phyloP scores from a whole-genome alignment of 2,888 invertebrate genomes.

The Bursaphelenchus okinawaensis region DNA sequence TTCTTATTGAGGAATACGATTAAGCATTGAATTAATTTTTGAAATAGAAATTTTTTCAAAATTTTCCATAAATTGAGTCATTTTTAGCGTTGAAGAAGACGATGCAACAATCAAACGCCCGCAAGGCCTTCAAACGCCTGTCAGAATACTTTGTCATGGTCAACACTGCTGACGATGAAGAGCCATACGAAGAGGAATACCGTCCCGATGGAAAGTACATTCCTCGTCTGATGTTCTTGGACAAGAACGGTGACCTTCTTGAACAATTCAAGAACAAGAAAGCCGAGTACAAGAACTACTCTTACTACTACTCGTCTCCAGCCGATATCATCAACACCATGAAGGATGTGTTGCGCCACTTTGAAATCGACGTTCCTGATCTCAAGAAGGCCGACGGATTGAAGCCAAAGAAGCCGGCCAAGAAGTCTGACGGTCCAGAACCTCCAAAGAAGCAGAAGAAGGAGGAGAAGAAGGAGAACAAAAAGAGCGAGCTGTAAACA shows the following conservation, averaged over 20 bases:
- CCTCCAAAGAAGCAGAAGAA: conserved; percentile 34
- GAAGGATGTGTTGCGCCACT: conserved; percentile 52
- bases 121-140: conserved; percentile 55
- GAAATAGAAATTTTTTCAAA: no score
- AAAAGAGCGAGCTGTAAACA: conserved; percentile 33
- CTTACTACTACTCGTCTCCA: conserved; percentile 57
- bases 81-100: conserved; percentile 53
- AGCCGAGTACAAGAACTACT: conserved; percentile 57
- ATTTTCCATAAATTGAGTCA: no score
- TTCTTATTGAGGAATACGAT: no score
- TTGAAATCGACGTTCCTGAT: conserved; percentile 50
- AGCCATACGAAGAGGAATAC: conserved; percentile 56
- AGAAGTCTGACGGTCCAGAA: conserved; percentile 25
- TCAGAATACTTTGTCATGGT: conserved; percentile 60
- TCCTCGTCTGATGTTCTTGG: conserved; percentile 53
- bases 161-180: conserved; percentile 61
- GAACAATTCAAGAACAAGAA: conserved; percentile 55
- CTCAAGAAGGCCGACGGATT: conserved; percentile 49
- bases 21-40: no score
- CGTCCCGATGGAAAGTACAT: conserved; percentile 56
- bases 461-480: conserved; percentile 30
- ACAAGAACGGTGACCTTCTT: conserved; percentile 54
- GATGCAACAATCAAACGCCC: conserved; percentile 56
- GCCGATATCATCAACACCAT: conserved; percentile 56
- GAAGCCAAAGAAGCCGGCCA: conserved; percentile 43